Evolutionary conservation across 2,797 vertebrate genomes (phyloP).

Genomic region (Peromyscus attwateri): DNA sequence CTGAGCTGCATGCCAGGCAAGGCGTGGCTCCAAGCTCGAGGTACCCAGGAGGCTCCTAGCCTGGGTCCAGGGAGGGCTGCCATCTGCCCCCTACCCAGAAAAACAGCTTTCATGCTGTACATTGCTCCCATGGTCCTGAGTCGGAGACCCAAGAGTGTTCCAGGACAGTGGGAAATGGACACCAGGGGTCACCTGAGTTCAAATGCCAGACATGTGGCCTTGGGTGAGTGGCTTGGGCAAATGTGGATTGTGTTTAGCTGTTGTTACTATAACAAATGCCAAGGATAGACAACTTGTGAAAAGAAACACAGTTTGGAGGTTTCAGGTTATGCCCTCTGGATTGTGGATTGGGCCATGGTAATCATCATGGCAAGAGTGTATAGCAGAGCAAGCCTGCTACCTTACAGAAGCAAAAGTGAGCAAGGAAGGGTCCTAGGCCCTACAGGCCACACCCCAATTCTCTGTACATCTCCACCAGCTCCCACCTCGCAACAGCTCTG

Average conservation of each 20-base stretch:
- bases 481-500: not conserved
- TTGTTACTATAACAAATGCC: not conserved
- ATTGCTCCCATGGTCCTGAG: accelerated
- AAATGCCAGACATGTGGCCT: not conserved
- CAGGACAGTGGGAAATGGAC: not conserved
- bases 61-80: not conserved
- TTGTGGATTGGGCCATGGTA: not conserved
- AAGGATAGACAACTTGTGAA: not conserved
- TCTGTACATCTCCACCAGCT: not conserved
- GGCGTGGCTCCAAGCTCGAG: not conserved
- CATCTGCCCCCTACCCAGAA: not conserved
- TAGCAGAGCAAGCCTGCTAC: not conserved
- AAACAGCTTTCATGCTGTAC: not conserved
- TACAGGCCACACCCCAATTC: not conserved
- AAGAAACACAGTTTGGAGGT: not conserved
- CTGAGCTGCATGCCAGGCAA: constrained; percentile 52
- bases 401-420: not conserved
- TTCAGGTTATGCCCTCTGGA: no score
- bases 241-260: not conserved
- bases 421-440: no score
- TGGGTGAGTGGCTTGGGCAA: not conserved
- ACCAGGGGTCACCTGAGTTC: not conserved
- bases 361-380: not conserved
- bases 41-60: not conserved
- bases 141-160: accelerated